Evolutionary conservation across 2,888 invertebrate species (phyloP), one percentile per base, ranked within the genome.

Genomic region (Sinhomidia bicolor): DNA sequence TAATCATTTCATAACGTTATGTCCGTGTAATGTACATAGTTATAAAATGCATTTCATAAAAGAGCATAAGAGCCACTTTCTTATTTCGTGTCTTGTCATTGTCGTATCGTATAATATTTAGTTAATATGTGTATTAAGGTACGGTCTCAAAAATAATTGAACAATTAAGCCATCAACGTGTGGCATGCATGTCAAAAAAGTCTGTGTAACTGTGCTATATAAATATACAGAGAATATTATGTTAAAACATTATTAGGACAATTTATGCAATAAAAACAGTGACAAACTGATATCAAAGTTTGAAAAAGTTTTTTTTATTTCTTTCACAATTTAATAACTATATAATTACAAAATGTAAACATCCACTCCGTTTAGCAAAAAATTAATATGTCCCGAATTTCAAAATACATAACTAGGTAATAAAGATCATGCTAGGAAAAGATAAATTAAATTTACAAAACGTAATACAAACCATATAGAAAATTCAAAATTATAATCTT

Each of bases 121-220:
- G 14, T 78, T 84, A 76, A 60, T 36, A 10, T 41, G 20, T 76
- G 4, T 47, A 20, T 1, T 14, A 78, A 60, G 5, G 57, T 84
- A 29, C 65, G 60, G 65, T 65, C 84, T 60, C 76, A 54, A 82
- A 44, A 62, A 44, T 57, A 44, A 83, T 44, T 44, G 71, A 88
- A 88, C 76, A 88, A 65, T 82, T 57, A 78, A 85, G 88, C 83
- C 88, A 76, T 51, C 12, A 0, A n/a, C 41, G 36, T 26, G 44
- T 76, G 88, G 65, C 68, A 68, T 65, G 68, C 68, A 68, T 78
- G 51, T 88, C 65, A n/a, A 51, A 78, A 81, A 86, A 88, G 88
- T 88, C 88, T 83, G 88, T 88, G 78, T 83, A 88, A 83, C 78
- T 88, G 88, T 88, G 88, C 88, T 88, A 88, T 88, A 87, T 51